These are phyloP conservation scores for Timema podura DNA, from an alignment of 2,888 invertebrate genomes.

Conservation along the genomic window DNA sequence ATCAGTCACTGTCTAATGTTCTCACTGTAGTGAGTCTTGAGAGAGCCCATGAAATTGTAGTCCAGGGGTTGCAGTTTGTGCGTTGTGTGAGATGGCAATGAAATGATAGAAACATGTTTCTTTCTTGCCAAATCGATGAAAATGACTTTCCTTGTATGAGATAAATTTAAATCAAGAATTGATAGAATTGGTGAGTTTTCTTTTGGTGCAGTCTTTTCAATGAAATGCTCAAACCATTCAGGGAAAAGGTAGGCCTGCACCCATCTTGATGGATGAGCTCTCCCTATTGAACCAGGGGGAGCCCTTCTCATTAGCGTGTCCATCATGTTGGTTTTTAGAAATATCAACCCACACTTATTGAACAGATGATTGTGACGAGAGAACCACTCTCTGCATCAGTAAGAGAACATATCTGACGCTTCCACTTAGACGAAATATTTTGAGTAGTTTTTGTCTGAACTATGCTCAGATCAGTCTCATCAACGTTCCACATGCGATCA, in stretches of 20 bases:
- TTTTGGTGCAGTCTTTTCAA: not conserved
- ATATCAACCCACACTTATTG: constrained; percentile 25
- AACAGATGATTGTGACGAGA: constrained; percentile 22
- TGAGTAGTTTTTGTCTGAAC: constrained; percentile 19
- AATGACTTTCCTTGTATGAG: not conserved
- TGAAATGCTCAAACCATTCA: constrained; percentile 11
- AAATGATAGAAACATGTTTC: not conserved
- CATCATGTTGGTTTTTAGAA: constrained; percentile 19
- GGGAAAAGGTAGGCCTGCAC: constrained; percentile 6
- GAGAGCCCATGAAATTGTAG: no score
- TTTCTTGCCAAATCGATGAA: not conserved
- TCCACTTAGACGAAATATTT: constrained; percentile 14
- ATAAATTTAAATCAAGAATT: not conserved
- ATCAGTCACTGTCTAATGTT: not conserved
- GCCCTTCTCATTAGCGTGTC: constrained; percentile 17
- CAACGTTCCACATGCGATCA: constrained; percentile 22
- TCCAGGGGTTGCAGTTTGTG: no score
- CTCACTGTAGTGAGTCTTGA: no score
- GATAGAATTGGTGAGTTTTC: not conserved
- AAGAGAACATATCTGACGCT: constrained; percentile 12
- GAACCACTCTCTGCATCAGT: constrained; percentile 21
- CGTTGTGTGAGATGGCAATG: no score
- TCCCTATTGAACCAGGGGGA: constrained; percentile 17
- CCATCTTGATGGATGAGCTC: constrained; percentile 18
- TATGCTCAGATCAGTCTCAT: constrained; percentile 23